phyloP scores from a whole-genome alignment of 2,797 vertebrate genomes.

The Acrossocheilus wenchowensis region DNA sequence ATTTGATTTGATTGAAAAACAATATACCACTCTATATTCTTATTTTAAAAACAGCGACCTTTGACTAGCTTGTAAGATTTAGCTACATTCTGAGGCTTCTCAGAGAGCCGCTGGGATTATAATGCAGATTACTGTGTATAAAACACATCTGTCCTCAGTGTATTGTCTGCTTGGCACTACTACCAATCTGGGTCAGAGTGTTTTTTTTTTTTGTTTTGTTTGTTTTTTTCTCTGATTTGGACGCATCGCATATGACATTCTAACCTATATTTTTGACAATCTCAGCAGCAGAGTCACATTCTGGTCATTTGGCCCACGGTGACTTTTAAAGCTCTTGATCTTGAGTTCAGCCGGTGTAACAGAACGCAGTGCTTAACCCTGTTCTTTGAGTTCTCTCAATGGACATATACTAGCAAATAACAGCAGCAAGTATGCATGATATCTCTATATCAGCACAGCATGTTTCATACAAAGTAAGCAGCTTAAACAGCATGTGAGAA shows the following conservation, averaged over 20 bases:
- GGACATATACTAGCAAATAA: not conserved
- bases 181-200: slow-evolving; percentile 77
- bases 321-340: slow-evolving; percentile 20
- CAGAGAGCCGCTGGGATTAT: slow-evolving; percentile 54
- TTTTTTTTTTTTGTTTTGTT: slow-evolving; percentile 60
- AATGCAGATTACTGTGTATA: slow-evolving; percentile 72
- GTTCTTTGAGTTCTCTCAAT: not conserved
- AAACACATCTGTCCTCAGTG: slow-evolving; percentile 62
- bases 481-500: slow-evolving; percentile 2
- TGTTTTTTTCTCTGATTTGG: slow-evolving; percentile 48
- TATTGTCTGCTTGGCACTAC: slow-evolving; percentile 67
- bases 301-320: slow-evolving; percentile 2
- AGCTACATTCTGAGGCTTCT: slow-evolving; percentile 9
- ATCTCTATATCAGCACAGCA: not conserved
- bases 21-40: not conserved
- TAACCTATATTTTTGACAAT: slow-evolving; percentile 69
- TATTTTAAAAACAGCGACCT: not conserved
- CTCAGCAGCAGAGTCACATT: not conserved
- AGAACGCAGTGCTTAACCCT: not conserved
- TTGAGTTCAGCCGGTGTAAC: not conserved
- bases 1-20: slow-evolving; percentile 26
- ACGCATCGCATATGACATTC: slow-evolving; percentile 68
- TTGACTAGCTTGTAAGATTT: slow-evolving; percentile 32
- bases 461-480: slow-evolving; percentile 20
- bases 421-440: not conserved